Percentiles rank a stretch among this genome's conserved stretches.
These are phyloP conservation scores for Eurypyga helias DNA, from an alignment of 2,113 vertebrate species.

Conservation along the genomic window DNA sequence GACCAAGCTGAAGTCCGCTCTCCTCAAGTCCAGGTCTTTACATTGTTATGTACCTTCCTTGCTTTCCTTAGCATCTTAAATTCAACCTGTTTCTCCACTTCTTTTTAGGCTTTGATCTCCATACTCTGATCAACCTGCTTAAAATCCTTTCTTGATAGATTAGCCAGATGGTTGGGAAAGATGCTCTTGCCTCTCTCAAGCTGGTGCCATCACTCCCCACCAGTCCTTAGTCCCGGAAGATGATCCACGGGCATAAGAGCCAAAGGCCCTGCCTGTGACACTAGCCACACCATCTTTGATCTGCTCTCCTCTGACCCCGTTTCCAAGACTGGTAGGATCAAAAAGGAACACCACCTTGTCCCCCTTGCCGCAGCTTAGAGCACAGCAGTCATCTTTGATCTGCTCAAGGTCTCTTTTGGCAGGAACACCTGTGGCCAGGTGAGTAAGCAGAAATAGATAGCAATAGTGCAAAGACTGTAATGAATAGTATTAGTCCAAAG, in stretches of 20 bases:
- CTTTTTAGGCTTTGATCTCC: background rate
- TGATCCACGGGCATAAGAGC: background rate
- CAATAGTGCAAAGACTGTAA: background rate
- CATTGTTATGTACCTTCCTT: background rate
- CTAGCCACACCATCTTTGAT: background rate
- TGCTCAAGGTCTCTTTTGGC: background rate
- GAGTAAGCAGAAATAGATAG: background rate
- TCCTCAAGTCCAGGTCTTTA: background rate
- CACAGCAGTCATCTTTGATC: background rate
- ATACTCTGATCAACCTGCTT: background rate
- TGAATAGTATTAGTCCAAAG: background rate
- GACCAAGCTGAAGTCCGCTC: background rate
- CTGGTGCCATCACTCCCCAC: background rate
- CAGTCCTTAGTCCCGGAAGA: background rate
- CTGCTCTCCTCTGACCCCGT: background rate
- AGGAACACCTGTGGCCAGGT: background rate
- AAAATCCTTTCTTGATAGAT: background rate
- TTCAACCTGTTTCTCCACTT: background rate
- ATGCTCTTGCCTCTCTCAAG: background rate
- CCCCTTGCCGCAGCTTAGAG: background rate
- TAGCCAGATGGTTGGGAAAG: background rate
- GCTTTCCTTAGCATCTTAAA: background rate
- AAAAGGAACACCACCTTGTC: background rate
- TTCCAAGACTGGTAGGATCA: background rate
- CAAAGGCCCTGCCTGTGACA: background rate